Conservation (phyloP, 2,113 vertebrate species). For the Ovis aries region ARS-UI_Ramb_v3.0 NC_056078.1:27500001-27500500, state of each 20-base stretch:
- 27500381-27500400: too few species aligned
- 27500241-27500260: background rate
- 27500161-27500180: background rate
- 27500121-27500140: background rate
- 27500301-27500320: background rate
- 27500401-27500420: too few species aligned
- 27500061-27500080: background rate
- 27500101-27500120: background rate
- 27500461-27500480: too few species aligned
- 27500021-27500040: fast-evolving
- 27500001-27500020: background rate
- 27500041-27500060: background rate
- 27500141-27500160: background rate
- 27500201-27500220: background rate
- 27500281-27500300: background rate
- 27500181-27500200: background rate
- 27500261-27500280: background rate
- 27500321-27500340: too few species aligned
- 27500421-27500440: too few species aligned
- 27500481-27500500: too few species aligned
- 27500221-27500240: background rate
- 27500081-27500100: background rate
- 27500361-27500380: too few species aligned
- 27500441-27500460: too few species aligned
- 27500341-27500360: too few species aligned